phyloP scores from a whole-genome alignment of 2,797 vertebrate genomes.

The Vireo griseus region DNA sequence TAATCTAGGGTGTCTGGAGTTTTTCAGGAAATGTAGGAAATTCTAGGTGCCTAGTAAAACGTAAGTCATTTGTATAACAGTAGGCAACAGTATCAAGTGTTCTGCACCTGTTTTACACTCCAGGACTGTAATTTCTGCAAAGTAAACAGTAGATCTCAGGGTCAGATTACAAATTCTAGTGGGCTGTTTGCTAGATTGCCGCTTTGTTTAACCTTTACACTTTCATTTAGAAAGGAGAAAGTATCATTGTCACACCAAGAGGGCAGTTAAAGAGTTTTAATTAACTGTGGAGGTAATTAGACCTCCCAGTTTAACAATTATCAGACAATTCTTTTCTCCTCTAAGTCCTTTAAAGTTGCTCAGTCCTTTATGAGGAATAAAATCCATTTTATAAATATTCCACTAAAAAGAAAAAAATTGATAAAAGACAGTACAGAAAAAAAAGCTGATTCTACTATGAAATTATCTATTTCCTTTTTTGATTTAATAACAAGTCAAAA shows the following conservation, averaged over 20 bases:
- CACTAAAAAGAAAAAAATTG: background rate
- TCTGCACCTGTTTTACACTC: constrained; percentile 56
- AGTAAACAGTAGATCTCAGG: constrained; percentile 59
- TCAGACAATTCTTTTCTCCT: constrained; percentile 40
- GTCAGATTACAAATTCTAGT: constrained; percentile 63
- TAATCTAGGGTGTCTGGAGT: constrained; percentile 29
- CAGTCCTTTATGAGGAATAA: background rate
- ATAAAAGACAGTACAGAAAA: background rate
- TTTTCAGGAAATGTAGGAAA: constrained; percentile 51
- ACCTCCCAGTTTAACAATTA: constrained; percentile 53
- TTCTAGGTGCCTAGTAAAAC: constrained; percentile 31
- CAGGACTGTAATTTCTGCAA: constrained; percentile 50
- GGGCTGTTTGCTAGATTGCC: constrained; percentile 42
- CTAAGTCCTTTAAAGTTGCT: constrained; percentile 25
- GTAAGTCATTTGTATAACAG: constrained; percentile 43
- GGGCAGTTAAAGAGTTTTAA: constrained; percentile 61
- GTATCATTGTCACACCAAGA: constrained; percentile 48
- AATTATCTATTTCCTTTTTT: constrained; percentile 36
- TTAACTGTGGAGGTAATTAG: constrained; percentile 62
- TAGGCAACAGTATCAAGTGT: constrained; percentile 46
- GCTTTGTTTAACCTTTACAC: constrained; percentile 61
- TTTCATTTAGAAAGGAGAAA: constrained; percentile 53
- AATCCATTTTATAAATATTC: constrained; percentile 18
- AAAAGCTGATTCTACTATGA: constrained; percentile 3
- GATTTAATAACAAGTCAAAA: constrained; percentile 52